phyloP scores from a whole-genome alignment of 1,140 invertebrate genomes.

The Papilio polyxenes region DNA sequence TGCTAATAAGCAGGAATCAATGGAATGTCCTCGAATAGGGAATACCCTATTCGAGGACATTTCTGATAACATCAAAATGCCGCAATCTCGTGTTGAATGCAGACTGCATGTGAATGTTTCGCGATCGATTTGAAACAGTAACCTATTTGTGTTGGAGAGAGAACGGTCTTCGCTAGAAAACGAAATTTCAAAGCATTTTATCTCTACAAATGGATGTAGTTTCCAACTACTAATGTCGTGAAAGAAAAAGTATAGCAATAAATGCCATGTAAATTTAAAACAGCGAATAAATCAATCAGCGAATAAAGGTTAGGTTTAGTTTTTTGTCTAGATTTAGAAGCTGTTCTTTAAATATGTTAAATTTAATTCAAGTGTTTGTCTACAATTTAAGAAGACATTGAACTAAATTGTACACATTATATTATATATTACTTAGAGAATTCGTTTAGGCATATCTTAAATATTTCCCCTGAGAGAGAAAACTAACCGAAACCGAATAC shows the following conservation, averaged over 20 bases:
- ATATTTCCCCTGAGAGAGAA: neutral
- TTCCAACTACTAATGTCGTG: too few relatives aligned
- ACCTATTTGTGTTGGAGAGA: neutral
- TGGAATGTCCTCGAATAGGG: too few relatives aligned
- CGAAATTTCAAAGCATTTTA: neutral
- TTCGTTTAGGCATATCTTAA: neutral
- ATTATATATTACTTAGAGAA: neutral
- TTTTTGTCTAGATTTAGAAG: too few relatives aligned
- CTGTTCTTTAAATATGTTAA: too few relatives aligned
- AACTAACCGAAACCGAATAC: conserved; percentile 1
- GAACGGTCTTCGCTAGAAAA: neutral
- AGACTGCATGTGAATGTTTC: neutral
- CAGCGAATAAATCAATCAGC: too few relatives aligned
- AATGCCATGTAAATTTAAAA: too few relatives aligned
- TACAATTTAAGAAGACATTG: neutral
- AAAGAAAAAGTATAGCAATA: too few relatives aligned
- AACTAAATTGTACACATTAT: neutral
- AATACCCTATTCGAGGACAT: conserved; percentile 4
- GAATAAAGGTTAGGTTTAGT: too few relatives aligned
- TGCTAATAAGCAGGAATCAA: too few relatives aligned
- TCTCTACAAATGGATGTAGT: neutral
- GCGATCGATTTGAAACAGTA: neutral
- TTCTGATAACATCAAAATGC: neutral
- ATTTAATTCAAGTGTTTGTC: too few relatives aligned
- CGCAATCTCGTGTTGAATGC: neutral